Evolutionary conservation across 1,140 invertebrate species (phyloP).

Genomic region (Cryptotermes secundus): DNA sequence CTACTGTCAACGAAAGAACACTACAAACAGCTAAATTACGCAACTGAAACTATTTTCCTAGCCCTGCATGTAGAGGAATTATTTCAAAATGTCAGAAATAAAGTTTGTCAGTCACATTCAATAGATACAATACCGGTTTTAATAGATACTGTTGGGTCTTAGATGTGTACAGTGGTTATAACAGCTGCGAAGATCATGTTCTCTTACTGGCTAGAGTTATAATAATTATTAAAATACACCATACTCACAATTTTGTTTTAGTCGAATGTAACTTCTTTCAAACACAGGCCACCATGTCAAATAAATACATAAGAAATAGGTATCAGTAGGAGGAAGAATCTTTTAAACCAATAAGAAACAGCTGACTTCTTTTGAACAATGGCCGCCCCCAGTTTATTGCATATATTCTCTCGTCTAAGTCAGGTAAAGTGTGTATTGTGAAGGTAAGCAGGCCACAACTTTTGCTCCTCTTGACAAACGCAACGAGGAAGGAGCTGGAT

Average conservation of each 20-base stretch:
- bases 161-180: too few relatives aligned
- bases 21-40: too few relatives aligned
- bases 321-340: not conserved
- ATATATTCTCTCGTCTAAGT: not conserved
- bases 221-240: not conserved
- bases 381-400: not conserved
- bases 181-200: too few relatives aligned
- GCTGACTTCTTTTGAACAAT: not conserved
- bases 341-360: not conserved
- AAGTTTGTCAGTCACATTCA: too few relatives aligned
- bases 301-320: not conserved
- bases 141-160: too few relatives aligned
- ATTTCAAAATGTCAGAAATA: too few relatives aligned
- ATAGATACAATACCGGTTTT: too few relatives aligned
- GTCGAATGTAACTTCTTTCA: not conserved
- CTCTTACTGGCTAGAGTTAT: too few relatives aligned
- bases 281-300: not conserved
- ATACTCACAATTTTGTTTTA: not conserved
- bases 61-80: too few relatives aligned
- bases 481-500: not conserved
- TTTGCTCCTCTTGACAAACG: not conserved
- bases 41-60: too few relatives aligned
- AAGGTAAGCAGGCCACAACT: not conserved
- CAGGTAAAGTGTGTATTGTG: not conserved
- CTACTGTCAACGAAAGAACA: too few relatives aligned